Percentiles rank a stretch among this genome's conserved stretches.
Evolutionary conservation across 2,113 vertebrate genomes (phyloP).

Genomic region (Fulmarus glacialis): DNA sequence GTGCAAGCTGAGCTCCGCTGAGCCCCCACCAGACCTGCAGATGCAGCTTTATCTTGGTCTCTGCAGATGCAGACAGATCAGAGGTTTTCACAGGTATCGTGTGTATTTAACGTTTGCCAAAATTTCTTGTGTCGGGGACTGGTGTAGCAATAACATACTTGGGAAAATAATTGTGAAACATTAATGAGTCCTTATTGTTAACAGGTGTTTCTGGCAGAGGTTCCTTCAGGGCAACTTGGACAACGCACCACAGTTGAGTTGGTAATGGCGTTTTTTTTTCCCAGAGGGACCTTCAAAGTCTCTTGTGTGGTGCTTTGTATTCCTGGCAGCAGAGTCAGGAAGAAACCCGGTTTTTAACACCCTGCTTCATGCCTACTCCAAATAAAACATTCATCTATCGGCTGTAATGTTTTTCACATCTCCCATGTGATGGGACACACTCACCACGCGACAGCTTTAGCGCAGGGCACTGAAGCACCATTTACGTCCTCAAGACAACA

Average conservation of each 20-base stretch:
- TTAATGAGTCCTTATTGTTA: conserved; percentile 66
- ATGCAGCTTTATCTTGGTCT: background rate
- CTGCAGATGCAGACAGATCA: background rate
- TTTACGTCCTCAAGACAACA: background rate
- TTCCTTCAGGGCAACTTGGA: conserved; percentile 46
- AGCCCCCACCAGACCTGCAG: background rate
- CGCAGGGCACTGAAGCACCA: background rate
- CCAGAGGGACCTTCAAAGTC: conserved; percentile 27
- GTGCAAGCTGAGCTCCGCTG: background rate
- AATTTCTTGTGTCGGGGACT: background rate
- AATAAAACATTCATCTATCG: background rate
- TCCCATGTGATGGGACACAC: background rate
- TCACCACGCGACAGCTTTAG: background rate
- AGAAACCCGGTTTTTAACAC: conserved; percentile 20
- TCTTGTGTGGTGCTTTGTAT: conserved; percentile 4
- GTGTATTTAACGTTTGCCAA: background rate
- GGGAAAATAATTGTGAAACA: conserved; percentile 58
- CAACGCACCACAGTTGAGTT: background rate
- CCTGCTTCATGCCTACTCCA: conserved; percentile 6
- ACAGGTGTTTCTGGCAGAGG: conserved; percentile 59
- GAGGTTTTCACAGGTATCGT: background rate
- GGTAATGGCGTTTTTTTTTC: conserved; percentile 27
- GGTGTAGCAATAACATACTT: conserved; percentile 40
- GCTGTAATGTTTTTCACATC: background rate
- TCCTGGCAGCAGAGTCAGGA: conserved; percentile 6